Evolutionary conservation across 2,113 vertebrate species (phyloP), one percentile per base, ranked within the genome.

Genomic region (Hippocampus barbouri): DNA sequence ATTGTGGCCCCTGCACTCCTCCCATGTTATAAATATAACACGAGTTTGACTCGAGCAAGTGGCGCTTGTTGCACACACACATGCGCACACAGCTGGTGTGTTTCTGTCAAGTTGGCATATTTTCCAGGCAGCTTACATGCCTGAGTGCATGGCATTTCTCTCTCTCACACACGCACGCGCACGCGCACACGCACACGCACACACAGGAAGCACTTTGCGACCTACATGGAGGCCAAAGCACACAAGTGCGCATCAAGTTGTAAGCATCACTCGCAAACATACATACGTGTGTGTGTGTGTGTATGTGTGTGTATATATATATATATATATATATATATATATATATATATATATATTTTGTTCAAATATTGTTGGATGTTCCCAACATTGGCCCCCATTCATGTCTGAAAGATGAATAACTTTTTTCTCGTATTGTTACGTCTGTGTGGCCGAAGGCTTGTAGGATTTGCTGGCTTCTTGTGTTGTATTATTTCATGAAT

Each of bases 71-170:
- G 86, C 86, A 16, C 71, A 21, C 65, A 61, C 72, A 66, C 57
- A 74, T 47, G 70, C 67, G 66, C 38, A 59, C 69, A 65, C 67
- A 62, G 66, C 59, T 69, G 62, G 82, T 74, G 77, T 65, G 74
- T 87, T 87, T 89, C 81, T 91, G 89, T 85, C 87, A 86, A 88
- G 77, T 89, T 82, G 75, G 87, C 89, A 91, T 85, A 88, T 88
- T 91, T 88, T 80, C 81, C 80, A 78, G 86, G 82, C 86, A 81
- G 87, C 87, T 72, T 81, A 80, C 83, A 86, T 86, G 85, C 83
- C 81, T 83, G 85, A 89, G 80, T 88, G 87, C 86, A 88, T 81
- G 79, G 65, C 79, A 81, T 75, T 47, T 45, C 61, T 11, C 69
- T 75, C 27, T 45, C 61, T 11, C 69, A 71, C 78, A 69, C 75